Evolutionary conservation across 2,888 invertebrate species (phyloP).

Genomic region (Eutolmus rufibarbis): DNA sequence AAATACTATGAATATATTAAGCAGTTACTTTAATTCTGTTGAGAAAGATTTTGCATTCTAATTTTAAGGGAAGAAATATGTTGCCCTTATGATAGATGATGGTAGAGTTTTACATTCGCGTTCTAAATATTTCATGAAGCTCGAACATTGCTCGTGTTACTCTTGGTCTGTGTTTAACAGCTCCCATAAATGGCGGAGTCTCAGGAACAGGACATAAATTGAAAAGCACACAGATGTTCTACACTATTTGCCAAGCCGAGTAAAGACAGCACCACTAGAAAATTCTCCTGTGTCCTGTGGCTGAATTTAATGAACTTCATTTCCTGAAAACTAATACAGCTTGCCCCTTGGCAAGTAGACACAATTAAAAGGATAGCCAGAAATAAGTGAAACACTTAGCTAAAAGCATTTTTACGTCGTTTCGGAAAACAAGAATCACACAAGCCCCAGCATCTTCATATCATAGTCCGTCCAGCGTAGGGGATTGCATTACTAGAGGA

Average conservation of each 20-base stretch:
- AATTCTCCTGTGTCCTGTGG: background rate
- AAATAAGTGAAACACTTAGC: constrained; percentile 31
- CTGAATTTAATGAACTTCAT: constrained; percentile 29
- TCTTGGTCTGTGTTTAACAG: background rate
- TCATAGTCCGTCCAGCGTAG: background rate
- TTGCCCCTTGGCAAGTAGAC: constrained; percentile 10
- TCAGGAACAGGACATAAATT: background rate
- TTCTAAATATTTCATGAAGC: background rate
- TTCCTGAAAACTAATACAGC: constrained; percentile 15
- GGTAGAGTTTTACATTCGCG: background rate
- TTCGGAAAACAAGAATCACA: constrained; percentile 3
- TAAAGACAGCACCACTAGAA: background rate
- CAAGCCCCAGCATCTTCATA: background rate
- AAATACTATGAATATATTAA: background rate
- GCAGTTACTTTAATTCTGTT: background rate
- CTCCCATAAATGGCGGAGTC: background rate
- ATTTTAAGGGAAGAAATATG: background rate
- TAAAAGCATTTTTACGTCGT: constrained; percentile 38
- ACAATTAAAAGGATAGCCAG: constrained; percentile 27
- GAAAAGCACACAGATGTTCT: background rate
- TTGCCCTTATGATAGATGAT: background rate
- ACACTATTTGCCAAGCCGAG: background rate
- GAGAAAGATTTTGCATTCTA: background rate
- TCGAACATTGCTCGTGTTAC: background rate
- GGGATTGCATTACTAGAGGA: constrained; percentile 27